Evolutionary conservation across 2,888 invertebrate genomes (phyloP), one percentile per base, ranked within the genome.

Genomic region (Tridacna gigas): DNA sequence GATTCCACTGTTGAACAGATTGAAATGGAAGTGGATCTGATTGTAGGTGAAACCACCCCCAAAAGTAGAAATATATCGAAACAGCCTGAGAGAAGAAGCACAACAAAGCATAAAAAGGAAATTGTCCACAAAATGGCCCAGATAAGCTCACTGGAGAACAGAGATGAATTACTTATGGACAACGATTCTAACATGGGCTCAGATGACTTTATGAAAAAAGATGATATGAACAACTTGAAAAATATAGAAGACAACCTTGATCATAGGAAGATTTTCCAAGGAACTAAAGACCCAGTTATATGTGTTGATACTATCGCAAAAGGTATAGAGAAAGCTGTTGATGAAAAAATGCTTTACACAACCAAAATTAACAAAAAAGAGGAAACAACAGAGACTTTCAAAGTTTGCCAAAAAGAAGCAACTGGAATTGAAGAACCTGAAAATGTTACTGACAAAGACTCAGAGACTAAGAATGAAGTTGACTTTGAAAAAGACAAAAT

Each of bases 81-180:
- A 48, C 82, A 84, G 3, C 89, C 90, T 28, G 83, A 83, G 22
- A 86, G 90, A 63, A 86, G 89, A 48, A 90, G 91, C 45, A 91
- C 91, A 45, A 89, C 91, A n/a, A 90, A 91, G 69, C 87, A 88
- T 63, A 91, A 91, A 77, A 90, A 90, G 65, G 90, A 86, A 67
- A 89, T 84, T 5, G 89, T 89, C 26, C 88, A 88, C 61, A 89
- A 82, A 77, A 86, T 89, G 74, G 87, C 88, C 0, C 61, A 78
- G 15, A 56, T 71, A 25, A 48, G 79, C 25, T 76, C 71, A 12
- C 85, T 85, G 63, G 83, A 85, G 20, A 67, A 71, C 26, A 48
- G 71, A 51, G 71, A 71, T 51, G 71, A 71, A 51, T 15, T 71
- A 22, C 1, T 71, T n/a, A 25, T 71, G n/a, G 71, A 71, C 47